Conservation (phyloP, 2,113 vertebrate species). For the Nansenia antarctica region DNA sequence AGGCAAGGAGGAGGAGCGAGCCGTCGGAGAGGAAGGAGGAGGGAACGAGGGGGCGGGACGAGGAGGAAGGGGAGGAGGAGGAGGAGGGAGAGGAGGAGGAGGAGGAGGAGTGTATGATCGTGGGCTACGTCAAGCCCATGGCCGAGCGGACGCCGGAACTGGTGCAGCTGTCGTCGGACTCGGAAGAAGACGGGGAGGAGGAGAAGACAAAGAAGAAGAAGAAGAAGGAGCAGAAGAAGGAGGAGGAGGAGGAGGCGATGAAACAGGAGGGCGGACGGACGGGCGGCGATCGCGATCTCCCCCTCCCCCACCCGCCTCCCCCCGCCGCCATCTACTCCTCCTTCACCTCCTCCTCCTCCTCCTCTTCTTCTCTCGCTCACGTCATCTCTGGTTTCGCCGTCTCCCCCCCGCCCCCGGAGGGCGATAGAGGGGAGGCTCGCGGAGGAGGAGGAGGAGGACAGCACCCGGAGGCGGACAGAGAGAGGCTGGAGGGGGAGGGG, state of each 20-base stretch:
- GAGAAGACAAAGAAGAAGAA: constrained; percentile 67
- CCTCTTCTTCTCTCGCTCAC: constrained; percentile 35
- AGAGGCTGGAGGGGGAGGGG: constrained; percentile 40
- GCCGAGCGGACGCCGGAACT: constrained; percentile 92
- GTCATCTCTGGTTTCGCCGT: too few species aligned
- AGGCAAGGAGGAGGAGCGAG: not conserved
- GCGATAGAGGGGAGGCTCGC: not conserved
- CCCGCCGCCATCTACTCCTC: too few species aligned
- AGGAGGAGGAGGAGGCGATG: too few species aligned
- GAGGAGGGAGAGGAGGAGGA: constrained; percentile 54
- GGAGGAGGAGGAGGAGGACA: constrained; percentile 16
- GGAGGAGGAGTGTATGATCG: constrained; percentile 87
- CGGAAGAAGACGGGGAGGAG: constrained; percentile 73
- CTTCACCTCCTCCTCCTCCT: constrained; percentile 50
- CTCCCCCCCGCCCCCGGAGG: not conserved
- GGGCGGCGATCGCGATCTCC: not conserved
- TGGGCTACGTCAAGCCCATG: constrained; percentile 90
- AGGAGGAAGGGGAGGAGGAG: constrained; percentile 66
- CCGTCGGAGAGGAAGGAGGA: constrained; percentile 21
- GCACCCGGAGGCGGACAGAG: not conserved
- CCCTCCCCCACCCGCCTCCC: constrained; percentile 23
- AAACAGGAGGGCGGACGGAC: not conserved
- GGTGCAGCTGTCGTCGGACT: constrained; percentile 89
- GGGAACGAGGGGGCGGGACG: constrained; percentile 39
- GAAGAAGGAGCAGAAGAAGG: constrained; percentile 55